Base-by-base conservation (phyloP, 2,797 vertebrate genomes). In the Halcyon badia region DNA sequence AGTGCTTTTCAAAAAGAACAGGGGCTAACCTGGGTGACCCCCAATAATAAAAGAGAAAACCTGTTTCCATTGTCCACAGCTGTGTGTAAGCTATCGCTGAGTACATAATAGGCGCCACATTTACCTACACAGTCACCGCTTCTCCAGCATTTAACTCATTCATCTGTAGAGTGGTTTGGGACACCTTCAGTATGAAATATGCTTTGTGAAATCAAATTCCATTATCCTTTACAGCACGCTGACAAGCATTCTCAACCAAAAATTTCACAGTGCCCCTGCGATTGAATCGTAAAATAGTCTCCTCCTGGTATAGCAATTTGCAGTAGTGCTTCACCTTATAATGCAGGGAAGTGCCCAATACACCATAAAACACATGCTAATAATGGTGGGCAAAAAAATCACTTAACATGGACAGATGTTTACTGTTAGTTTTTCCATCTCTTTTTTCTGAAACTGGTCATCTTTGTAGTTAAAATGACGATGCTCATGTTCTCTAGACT, bases 1-100 rank as follows among this genome's bases (percentile, higher is more conserved):
- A 94, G 95, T 94, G 96, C 96, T 96, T 94, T 97, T 95, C 93
- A 96, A 83, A 96, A 97, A 82, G 91, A 96, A 92, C 83, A 94
- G 91, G 92, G 97, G 89, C 90, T 95, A 97, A 92, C 90, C 93
- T 76, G 66, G 44, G 19, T 97, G 96, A 98, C 96, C 97, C 84
- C 81, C 61, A 57, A 52, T 97, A 95, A 97, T 94, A 95, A 89
- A 96, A 89, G 90, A 85, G 87, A 96, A 95, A 96, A 94, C 90
- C 85, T 90, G 82, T 88, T 97, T 95, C 92, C 71, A 96, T 92
- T 96, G 95, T 97, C 95, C 97, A 70, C 94, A 97, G 94, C 95
- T 97, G 92, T n/a, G 35, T 83, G 84, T 66, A 75, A 96, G 85
- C 76, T 61, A 87, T 91, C 28, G 6, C 81, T 19, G 14, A 94